Conservation (phyloP, 2,888 invertebrate species). For the Hoplodrina blanda region DNA sequence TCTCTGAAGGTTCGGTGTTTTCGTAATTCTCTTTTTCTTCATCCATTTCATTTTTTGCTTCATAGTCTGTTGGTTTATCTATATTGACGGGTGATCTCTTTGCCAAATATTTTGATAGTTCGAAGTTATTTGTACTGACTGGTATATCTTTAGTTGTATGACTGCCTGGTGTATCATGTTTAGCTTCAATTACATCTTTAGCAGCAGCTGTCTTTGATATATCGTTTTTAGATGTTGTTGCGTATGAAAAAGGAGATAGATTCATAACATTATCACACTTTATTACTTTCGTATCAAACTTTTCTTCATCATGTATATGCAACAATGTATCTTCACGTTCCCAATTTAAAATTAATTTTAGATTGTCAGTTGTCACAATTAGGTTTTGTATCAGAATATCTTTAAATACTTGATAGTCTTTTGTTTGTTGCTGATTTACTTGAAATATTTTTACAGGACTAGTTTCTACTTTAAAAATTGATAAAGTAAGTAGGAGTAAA, state of each 20-base stretch:
- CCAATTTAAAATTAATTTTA: constrained; percentile 64
- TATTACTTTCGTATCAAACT: neutral
- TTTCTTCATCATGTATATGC: constrained; percentile 10
- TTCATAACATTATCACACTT: constrained; percentile 7
- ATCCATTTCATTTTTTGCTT: constrained; percentile 3
- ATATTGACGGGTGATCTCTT: constrained; percentile 18
- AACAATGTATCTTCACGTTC: constrained; percentile 47
- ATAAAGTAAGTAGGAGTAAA: constrained; percentile 14
- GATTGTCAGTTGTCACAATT: constrained; percentile 66
- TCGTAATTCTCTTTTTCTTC: neutral
- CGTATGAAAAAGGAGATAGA: neutral
- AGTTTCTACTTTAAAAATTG: constrained; percentile 7
- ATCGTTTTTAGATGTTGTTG: neutral
- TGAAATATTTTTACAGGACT: constrained; percentile 21
- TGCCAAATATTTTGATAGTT: constrained; percentile 22
- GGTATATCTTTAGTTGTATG: constrained; percentile 10
- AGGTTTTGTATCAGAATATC: constrained; percentile 65
- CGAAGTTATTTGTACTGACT: neutral
- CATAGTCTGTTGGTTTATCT: neutral
- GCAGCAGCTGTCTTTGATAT: neutral
- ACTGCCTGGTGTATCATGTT: neutral
- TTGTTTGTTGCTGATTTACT: constrained; percentile 33
- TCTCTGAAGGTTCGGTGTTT: neutral
- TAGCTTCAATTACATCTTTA: neutral
- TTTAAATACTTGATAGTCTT: constrained; percentile 59